Base-by-base conservation (phyloP, 2,888 invertebrate genomes). In the Vannuccia rotundouncinata region DNA sequence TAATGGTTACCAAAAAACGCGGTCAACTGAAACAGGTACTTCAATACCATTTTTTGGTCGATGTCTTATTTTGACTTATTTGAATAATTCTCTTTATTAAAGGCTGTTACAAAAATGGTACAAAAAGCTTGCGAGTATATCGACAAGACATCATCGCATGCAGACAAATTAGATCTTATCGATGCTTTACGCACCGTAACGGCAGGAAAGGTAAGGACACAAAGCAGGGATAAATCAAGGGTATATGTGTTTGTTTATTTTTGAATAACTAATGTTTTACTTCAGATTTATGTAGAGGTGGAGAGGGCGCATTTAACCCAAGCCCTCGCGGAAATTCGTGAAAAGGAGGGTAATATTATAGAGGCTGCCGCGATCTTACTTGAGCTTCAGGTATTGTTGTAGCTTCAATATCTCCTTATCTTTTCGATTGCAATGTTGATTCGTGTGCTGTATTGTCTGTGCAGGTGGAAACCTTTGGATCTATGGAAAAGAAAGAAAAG, bases 401-500 rank as follows among this genome's bases (percentile, higher is more conserved):
- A 10, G 2, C 22, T 2, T 78, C 1, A 2, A 78, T 75, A 22
- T 1, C 29, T 75, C 76, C 29, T 27, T 29, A 1, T 29, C 73
- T 28, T 25, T 75, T 1, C 5, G 29, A 0, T 66, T 25, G n/a
- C n/a, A n/a, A n/a, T n/a, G n/a, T n/a, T n/a, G n/a, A n/a, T n/a
- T n/a, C n/a, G n/a, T n/a, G n/a, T 13, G 13, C 59, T 22, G 76
- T 1, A 25, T 59, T 79, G 31, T 66, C 59, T 79, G 30, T 80
- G 22, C 81, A 89, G 88, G 92, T 94, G 10, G 99, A 99, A 89
- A 99, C 99, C 0, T 99, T 95, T 86, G 99, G 99, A 0, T 96
- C 97, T 0, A 99, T 99, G 99, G 95, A 96, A 82, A 95, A 95
- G 87, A 91, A 93, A 80, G 99, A 99, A 88, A 97, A 96, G 89